A percentile compares a stretch with the other conserved stretches of the same genome.
Evolutionary conservation across 92 coral and sea anemone genomes (phyloP).

Genomic region (Meandrina meandrites): DNA sequence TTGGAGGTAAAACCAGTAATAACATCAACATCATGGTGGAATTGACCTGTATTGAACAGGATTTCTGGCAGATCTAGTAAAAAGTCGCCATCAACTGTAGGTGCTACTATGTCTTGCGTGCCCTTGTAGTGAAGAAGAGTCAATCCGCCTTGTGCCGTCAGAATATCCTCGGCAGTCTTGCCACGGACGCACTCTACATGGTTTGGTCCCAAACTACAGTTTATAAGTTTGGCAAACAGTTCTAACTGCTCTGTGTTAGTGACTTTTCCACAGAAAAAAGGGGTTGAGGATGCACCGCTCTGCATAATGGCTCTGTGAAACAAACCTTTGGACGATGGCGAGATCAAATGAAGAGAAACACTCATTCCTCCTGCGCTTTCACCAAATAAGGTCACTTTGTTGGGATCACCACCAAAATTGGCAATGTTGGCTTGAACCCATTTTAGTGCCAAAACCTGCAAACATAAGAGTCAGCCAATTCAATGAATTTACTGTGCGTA

Average conservation of each 20-base stretch:
- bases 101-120: slow-evolving; percentile 1
- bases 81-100: slow-evolving; percentile 10
- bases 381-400: slow-evolving; percentile 64
- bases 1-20: slow-evolving; percentile 39
- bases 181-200: slow-evolving; percentile 8
- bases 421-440: slow-evolving; percentile 64
- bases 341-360: slow-evolving; percentile 55
- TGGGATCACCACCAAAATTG: slow-evolving; percentile 63
- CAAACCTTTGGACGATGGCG: slow-evolving; percentile 50
- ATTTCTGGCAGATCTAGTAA: slow-evolving; percentile 22
- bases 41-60: background rate
- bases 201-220: slow-evolving; percentile 7
- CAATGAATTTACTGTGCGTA: too few relatives aligned
- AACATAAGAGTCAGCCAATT: background rate
- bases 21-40: slow-evolving; percentile 5
- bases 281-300: slow-evolving; percentile 24
- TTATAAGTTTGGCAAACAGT: slow-evolving; percentile 1
- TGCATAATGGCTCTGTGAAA: slow-evolving; percentile 55
- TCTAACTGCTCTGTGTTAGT: slow-evolving; percentile 5
- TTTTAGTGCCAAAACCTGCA: slow-evolving; percentile 46
- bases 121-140: background rate
- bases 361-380: slow-evolving; percentile 67
- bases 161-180: background rate
- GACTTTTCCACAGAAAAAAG: slow-evolving; percentile 28
- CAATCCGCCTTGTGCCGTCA: background rate